These are phyloP conservation scores for Paradoxurus hermaphroditus DNA, from an alignment of 2,113 vertebrate species.

Conservation along the genomic window DNA sequence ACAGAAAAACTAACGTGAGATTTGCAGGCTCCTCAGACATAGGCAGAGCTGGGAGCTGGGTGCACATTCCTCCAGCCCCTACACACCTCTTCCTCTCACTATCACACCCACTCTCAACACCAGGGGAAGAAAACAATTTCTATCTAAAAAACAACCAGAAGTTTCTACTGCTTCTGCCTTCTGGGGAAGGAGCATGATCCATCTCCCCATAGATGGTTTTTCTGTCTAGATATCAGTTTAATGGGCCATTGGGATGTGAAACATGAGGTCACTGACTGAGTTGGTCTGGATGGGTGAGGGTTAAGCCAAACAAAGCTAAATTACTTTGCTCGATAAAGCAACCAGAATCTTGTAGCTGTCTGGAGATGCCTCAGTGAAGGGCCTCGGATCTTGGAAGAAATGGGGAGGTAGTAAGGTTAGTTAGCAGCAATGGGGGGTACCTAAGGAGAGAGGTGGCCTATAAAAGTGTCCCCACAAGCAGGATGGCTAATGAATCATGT, in stretches of 20 bases:
- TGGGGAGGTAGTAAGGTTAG: not conserved
- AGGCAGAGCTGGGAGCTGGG: no score
- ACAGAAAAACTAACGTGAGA: not conserved
- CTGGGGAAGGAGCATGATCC: no score
- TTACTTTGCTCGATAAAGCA: not conserved
- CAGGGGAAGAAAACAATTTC: not conserved
- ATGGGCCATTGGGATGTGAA: not conserved
- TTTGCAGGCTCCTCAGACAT: no score
- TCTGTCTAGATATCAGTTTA: not conserved
- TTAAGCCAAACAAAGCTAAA: not conserved
- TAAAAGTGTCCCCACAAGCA: not conserved
- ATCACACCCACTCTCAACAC: not conserved
- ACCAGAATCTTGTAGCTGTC: not conserved
- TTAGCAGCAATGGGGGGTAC: fast-evolving
- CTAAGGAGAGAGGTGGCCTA: not conserved
- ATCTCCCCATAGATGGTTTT: not conserved
- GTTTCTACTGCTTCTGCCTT: not conserved
- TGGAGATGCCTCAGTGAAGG: not conserved
- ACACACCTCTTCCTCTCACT: not conserved
- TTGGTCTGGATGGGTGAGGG: not conserved
- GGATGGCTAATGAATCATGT: not conserved
- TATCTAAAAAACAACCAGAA: not conserved
- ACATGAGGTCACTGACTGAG: not conserved
- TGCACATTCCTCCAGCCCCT: not conserved
- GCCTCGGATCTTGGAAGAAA: not conserved